These are phyloP conservation scores for Pluvianellus socialis DNA, from an alignment of 2,113 vertebrate genomes.

Conservation along the genomic window DNA sequence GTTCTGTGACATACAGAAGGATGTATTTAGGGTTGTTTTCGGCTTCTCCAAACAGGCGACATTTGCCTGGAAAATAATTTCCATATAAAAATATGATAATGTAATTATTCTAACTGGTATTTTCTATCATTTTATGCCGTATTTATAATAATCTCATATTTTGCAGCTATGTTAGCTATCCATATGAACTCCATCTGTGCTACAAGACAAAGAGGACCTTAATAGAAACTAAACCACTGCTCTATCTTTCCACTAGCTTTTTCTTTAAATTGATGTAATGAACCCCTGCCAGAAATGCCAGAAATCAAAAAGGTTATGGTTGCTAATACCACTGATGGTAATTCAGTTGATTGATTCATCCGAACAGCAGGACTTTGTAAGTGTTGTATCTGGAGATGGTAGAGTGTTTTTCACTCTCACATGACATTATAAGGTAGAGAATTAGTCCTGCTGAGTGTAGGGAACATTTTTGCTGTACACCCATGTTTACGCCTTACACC, in stretches of 20 bases:
- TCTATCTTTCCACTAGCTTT: constrained; percentile 3
- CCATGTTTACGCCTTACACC: fast-evolving
- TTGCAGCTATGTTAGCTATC: constrained; percentile 49
- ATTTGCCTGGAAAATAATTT: constrained; percentile 72
- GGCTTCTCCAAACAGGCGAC: constrained; percentile 58
- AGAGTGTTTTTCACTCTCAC: background rate
- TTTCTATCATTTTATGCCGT: constrained; percentile 64
- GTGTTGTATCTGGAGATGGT: background rate
- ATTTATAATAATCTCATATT: constrained; percentile 62
- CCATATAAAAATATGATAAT: constrained; percentile 73
- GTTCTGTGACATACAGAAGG: constrained; percentile 56
- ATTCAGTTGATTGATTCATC: background rate
- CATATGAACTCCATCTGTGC: constrained; percentile 48
- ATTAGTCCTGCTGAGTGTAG: background rate
- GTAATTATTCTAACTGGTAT: constrained; percentile 71
- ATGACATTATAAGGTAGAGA: background rate
- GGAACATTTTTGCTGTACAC: background rate
- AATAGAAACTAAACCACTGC: constrained; percentile 4
- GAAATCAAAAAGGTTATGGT: background rate
- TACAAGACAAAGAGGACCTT: constrained; percentile 24
- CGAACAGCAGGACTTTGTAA: background rate
- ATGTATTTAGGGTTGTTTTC: constrained; percentile 67
- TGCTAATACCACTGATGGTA: background rate
- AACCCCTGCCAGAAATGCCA: constrained; percentile 10
- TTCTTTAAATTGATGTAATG: constrained; percentile 26